Evolutionary conservation across 92 coral and sea anemone species (phyloP).

Genomic region (Paramuricea clavata): DNA sequence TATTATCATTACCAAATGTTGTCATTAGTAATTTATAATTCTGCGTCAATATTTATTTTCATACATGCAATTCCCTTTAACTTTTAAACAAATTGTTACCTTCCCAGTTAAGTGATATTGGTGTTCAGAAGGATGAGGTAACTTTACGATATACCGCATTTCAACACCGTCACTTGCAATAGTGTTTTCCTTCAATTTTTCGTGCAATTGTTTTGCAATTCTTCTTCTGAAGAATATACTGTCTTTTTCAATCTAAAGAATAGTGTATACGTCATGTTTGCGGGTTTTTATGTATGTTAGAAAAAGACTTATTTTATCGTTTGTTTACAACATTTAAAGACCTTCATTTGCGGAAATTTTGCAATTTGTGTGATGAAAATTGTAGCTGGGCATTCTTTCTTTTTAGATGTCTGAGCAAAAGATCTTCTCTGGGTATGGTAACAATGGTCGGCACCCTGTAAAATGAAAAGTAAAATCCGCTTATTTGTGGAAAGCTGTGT

Average conservation of each 20-base stretch:
- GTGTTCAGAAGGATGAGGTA: constrained; percentile 19
- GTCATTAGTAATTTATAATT: no score
- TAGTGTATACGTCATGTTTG: not conserved
- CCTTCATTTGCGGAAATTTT: constrained; percentile 31
- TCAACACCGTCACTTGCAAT: constrained; percentile 11
- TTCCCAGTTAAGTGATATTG: constrained; percentile 23
- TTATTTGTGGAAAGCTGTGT: not conserved
- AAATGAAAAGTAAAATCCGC: not conserved
- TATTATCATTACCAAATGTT: no score
- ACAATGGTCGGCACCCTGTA: constrained; percentile 3
- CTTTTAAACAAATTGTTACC: constrained; percentile 9
- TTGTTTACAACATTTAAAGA: not conserved
- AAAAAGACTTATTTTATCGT: not conserved
- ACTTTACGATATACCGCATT: not conserved
- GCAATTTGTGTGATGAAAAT: constrained; percentile 10
- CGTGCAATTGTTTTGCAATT: constrained; percentile 8
- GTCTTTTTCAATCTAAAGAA: constrained; percentile 25
- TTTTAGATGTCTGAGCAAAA: constrained; percentile 34
- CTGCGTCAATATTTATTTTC: no score
- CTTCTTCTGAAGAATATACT: not conserved
- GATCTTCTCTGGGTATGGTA: not conserved
- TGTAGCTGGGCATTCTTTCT: constrained; percentile 26
- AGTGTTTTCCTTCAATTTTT: constrained; percentile 1
- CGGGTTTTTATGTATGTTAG: not conserved
- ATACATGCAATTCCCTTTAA: not conserved